Conservation (phyloP, 2,797 vertebrate genomes). For the Microctenopoma lineatum region DNA sequence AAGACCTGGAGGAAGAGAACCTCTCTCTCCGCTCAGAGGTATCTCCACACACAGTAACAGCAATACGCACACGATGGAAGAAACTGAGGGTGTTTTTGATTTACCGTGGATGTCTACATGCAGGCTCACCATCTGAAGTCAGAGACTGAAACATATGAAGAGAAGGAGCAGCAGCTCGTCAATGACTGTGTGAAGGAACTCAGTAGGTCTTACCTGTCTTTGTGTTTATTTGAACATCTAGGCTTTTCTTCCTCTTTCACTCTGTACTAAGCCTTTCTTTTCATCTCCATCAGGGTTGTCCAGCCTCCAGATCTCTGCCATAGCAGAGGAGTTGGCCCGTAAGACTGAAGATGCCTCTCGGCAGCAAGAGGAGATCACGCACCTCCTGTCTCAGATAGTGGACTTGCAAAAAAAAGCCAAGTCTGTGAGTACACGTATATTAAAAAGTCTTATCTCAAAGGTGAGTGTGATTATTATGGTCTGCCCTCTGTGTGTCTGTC, state of each 20-base stretch:
- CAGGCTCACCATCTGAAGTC: conserved; percentile 95
- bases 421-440: conserved; percentile 83
- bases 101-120: neutral
- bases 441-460: neutral
- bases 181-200: conserved; percentile 99
- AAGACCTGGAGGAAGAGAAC: conserved; percentile 96
- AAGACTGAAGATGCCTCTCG: conserved; percentile 98
- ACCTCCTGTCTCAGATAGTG: conserved; percentile 96
- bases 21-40: conserved; percentile 96
- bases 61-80: neutral
- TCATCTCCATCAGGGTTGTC: conserved; percentile 84
- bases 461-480: neutral
- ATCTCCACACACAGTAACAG: conserved; percentile 1
- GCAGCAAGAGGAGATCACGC: conserved; percentile 98
- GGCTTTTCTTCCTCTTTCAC: neutral
- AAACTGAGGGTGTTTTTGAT: neutral
- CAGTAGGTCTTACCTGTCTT: conserved; percentile 77
- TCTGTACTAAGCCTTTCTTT: neutral
- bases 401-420: conserved; percentile 98
- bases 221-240: neutral
- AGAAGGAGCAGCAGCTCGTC: conserved; percentile 97
- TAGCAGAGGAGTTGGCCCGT: conserved; percentile 94
- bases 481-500: conserved; percentile 30
- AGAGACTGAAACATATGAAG: conserved; percentile 95
- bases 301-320: conserved; percentile 92